A percentile compares a stretch with the other conserved stretches of the same genome.
phyloP scores from a whole-genome alignment of 2,113 vertebrate species.

The Paedocypris sp. region DNA sequence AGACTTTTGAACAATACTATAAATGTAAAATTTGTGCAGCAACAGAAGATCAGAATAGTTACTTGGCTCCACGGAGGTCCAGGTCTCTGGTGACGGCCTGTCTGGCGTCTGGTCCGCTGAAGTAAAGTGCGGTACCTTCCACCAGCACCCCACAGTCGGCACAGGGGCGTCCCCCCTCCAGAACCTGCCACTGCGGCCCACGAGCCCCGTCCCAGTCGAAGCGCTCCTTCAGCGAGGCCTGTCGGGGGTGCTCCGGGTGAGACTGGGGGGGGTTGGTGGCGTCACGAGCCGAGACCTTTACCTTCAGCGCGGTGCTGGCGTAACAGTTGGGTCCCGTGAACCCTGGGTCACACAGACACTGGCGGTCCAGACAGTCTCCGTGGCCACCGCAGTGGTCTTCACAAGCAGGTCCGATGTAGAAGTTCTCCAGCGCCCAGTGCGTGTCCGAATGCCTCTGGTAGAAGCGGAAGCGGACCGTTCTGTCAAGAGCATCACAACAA shows the following conservation, averaged over 20 bases:
- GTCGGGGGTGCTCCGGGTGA: neutral
- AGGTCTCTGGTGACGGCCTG: constrained; percentile 86
- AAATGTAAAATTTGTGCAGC: too few species aligned
- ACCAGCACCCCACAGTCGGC: constrained; percentile 87
- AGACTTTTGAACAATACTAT: too few species aligned
- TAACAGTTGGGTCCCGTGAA: constrained; percentile 88
- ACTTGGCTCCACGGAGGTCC: constrained; percentile 94
- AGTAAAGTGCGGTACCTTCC: constrained; percentile 87
- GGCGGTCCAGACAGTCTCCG: constrained; percentile 87
- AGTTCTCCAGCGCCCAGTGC: constrained; percentile 94
- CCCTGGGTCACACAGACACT: constrained; percentile 88
- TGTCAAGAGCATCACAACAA: constrained; percentile 38
- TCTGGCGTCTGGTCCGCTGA: constrained; percentile 79
- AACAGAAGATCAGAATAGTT: constrained; percentile 40
- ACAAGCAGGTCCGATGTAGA: constrained; percentile 91
- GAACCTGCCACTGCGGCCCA: constrained; percentile 82
- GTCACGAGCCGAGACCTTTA: too few species aligned
- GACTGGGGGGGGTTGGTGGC: too few species aligned
- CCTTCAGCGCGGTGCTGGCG: constrained; percentile 77
- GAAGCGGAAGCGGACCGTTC: constrained; percentile 88
- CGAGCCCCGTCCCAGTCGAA: constrained; percentile 88
- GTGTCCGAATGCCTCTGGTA: constrained; percentile 88
- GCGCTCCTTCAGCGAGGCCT: constrained; percentile 93
- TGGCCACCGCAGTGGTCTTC: constrained; percentile 84
- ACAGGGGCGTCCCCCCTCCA: constrained; percentile 86